Conservation (phyloP, 1,140 invertebrate species). For the Branchinecta lindahli region DNA sequence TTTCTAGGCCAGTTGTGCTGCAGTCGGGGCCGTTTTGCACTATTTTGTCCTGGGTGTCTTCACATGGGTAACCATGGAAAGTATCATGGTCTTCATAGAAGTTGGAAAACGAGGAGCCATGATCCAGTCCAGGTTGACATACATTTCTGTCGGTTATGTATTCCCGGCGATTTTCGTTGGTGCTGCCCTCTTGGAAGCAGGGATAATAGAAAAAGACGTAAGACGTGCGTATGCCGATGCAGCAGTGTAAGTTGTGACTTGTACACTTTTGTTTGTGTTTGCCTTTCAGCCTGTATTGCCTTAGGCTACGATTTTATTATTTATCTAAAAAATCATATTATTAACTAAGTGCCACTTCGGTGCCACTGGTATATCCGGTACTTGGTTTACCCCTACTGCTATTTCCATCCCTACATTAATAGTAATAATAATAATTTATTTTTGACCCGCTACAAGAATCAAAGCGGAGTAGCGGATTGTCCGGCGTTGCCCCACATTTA, state of each 20-base stretch:
- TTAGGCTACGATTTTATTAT: no score
- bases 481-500: no score
- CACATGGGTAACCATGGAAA: background rate
- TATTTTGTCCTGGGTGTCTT: background rate
- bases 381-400: no score
- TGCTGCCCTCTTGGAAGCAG: background rate
- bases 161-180: background rate
- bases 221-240: background rate
- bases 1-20: background rate
- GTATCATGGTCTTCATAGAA: background rate
- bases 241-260: background rate
- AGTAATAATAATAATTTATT: no score
- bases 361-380: no score
- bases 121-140: background rate
- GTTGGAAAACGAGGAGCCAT: background rate
- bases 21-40: background rate
- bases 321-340: no score
- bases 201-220: background rate
- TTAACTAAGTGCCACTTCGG: no score
- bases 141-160: background rate
- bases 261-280: background rate
- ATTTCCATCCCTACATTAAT: no score
- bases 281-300: background rate
- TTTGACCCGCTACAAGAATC: no score
- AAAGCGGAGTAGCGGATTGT: no score